Percentiles rank a stretch among this genome's conserved stretches.
Evolutionary conservation across 2,113 vertebrate genomes (phyloP).

Genomic region (Malurus melanocephalus): DNA sequence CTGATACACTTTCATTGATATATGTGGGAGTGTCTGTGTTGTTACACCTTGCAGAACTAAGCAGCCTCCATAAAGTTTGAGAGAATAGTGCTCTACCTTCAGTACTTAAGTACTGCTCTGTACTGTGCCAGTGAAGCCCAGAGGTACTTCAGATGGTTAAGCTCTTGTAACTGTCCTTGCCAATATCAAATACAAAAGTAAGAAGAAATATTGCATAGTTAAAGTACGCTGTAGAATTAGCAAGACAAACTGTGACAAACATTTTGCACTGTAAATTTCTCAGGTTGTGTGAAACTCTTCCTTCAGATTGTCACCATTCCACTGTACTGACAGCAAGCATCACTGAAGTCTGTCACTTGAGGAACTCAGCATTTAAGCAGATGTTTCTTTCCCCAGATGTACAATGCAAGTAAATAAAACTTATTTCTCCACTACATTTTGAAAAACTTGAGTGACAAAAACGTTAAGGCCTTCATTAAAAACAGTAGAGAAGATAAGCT

Average conservation of each 20-base stretch:
- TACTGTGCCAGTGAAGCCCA: background rate
- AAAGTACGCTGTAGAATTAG: background rate
- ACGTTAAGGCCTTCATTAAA: background rate
- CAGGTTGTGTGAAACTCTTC: background rate
- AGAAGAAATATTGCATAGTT: background rate
- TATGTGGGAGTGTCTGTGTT: fast-evolving
- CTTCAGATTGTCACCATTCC: background rate
- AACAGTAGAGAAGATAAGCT: background rate
- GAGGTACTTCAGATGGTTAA: background rate
- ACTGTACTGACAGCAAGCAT: background rate
- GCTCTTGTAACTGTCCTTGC: background rate
- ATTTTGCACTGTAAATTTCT: background rate
- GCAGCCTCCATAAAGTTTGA: background rate
- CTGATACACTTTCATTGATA: background rate
- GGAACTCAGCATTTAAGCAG: background rate
- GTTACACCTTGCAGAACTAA: background rate
- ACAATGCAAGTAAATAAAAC: background rate
- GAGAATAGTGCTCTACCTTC: background rate
- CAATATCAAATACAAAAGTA: background rate
- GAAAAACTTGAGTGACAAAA: background rate
- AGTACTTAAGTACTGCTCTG: background rate
- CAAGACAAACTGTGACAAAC: background rate
- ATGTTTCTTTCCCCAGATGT: background rate
- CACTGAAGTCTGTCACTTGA: background rate
- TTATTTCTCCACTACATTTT: background rate